Evolutionary conservation across 2,888 invertebrate species (phyloP), one percentile per base, ranked within the genome.

Genomic region (Leistus spinibarbis): DNA sequence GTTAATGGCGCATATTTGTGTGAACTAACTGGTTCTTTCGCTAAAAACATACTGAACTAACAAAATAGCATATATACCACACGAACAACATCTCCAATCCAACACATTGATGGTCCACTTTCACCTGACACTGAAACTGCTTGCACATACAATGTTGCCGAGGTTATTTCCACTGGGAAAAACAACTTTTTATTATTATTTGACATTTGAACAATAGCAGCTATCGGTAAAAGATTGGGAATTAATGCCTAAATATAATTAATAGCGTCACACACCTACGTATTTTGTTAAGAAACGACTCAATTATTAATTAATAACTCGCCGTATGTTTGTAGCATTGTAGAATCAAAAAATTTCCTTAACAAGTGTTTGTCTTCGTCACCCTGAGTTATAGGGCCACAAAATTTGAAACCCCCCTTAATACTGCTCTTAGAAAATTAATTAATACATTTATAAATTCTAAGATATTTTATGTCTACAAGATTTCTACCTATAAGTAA

Each of bases 101-200:
- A 40, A 40, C 67, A 74, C 66, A 67, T 74, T 74, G 73, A 7
- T 67, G 73, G 73, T 67, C 68, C 75, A 75, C 75, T 75, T 75
- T 75, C 75, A 75, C 75, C 68, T 69, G 73, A 73, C 73, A 73
- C 67, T 73, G 53, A 73, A 57, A 60, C 57, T 27, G 16, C 53
- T 23, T 24, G 71, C 22, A 20, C 16, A n/a, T 17, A 60, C 75
- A 75, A 75, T 64, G 75, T 75, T 75, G 75, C 75, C 75, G 67
- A 54, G 62, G 54, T 57, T 67, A 73, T 24, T 40, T 13, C 27
- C 17, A 57, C 23, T 24, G 27, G 17, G 10, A 68, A 23, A 23
- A 22, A 54, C 67, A 40, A 40, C 2, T 40, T 13, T 40, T 2
- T 40, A 40, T 40, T 40, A n/a, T 40, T 1, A 40, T 40, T 40